Base-by-base conservation (phyloP, 1,140 invertebrate species). In the Tetramorium parvispinum region DNA sequence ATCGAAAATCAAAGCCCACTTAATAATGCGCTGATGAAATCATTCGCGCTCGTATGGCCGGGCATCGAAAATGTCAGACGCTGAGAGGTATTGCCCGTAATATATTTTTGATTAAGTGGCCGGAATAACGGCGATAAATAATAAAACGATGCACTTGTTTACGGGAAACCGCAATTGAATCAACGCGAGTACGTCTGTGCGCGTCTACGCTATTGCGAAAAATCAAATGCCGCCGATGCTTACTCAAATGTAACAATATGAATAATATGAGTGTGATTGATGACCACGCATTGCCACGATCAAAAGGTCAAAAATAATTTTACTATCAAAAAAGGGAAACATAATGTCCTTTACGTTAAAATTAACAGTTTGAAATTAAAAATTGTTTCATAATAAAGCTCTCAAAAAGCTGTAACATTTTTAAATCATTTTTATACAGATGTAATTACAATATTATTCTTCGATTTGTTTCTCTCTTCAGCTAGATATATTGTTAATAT, bases 1-100 rank as follows among this genome's bases (percentile, higher is more conserved):
- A 90, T 90, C 79, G 90, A 92, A 92, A 91, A 92, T 91, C 89
- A 92, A 92, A 92, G 91, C 83, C 87, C 89, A 92, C 90, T 92
- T 92, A 91, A 92, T 92, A 90, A 91, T 81, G 63, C 85, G 79
- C 86, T 91, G 79, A 91, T 92, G 91, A 92, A 90, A 92, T 90
- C 88, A 92, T 92, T 91, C 89, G 81, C 89, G 85, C 65, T 89
- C 63, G 76, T 83, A 89, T 66, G 63, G 70, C 53, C 66, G 73
- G 87, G 89, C 86, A 90, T 90, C 89, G 90, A 91, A 91, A 91
- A 88, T 91, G 90, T 91, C 90, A 91, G 89, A 91, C 85, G 87
- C 21, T 86, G 85, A 91, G 89, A 59, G 89, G 76, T 88, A 91
- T 91, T 65, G 55, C 66, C 78, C 77, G 51, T 91, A 90, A 91